Conservation (phyloP, 1,140 invertebrate genomes). For the Pseudoatta argentina region DNA sequence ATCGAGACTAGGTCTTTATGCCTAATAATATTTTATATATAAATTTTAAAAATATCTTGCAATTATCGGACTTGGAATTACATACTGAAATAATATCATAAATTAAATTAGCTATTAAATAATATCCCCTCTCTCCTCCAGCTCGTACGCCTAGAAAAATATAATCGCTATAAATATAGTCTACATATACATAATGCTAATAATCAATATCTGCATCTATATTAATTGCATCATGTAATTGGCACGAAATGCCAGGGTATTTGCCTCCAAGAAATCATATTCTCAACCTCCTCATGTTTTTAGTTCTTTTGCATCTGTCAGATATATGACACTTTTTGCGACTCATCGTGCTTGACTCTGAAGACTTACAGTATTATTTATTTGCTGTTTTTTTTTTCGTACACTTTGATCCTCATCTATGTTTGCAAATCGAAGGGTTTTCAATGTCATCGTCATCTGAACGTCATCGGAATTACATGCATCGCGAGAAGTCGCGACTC, state of each 20-base stretch:
- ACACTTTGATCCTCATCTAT: neutral
- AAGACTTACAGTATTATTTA: neutral
- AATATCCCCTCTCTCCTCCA: too few relatives aligned
- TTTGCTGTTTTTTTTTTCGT: slow-evolving; percentile 5
- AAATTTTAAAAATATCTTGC: too few relatives aligned
- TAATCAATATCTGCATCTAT: neutral
- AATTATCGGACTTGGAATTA: too few relatives aligned
- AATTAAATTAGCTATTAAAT: neutral
- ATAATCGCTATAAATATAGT: slow-evolving; percentile 15
- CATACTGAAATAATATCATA: too few relatives aligned
- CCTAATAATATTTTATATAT: too few relatives aligned
- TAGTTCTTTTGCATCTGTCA: neutral
- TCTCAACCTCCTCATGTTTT: neutral
- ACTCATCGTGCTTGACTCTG: neutral
- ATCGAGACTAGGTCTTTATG: too few relatives aligned
- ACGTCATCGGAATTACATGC: neutral
- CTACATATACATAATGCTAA: neutral
- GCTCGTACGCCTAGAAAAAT: neutral
- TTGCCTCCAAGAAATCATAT: neutral
- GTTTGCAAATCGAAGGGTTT: neutral
- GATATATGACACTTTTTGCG: neutral
- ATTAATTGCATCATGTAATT: slow-evolving; percentile 5
- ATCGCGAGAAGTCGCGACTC: neutral
- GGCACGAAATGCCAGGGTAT: neutral
- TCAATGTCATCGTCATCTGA: neutral